phyloP scores from a whole-genome alignment of 2,113 vertebrate genomes.

The Saguinus imperator region DNA sequence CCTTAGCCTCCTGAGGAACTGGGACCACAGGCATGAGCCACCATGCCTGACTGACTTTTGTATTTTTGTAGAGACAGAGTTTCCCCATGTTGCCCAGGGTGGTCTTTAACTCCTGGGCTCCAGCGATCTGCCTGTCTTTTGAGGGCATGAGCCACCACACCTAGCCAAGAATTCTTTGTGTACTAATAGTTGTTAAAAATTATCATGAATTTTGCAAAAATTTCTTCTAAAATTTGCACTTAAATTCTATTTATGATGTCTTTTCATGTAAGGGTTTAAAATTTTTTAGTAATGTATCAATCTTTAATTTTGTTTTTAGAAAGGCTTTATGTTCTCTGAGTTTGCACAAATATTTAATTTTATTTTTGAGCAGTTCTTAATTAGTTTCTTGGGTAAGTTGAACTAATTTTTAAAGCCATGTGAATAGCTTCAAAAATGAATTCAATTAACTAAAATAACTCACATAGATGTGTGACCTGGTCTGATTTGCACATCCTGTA shows the following conservation, averaged over 20 bases:
- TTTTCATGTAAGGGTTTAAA: background rate
- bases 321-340: background rate
- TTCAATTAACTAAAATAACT: background rate
- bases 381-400: background rate
- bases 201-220: background rate
- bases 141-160: no score
- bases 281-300: background rate
- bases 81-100: no score
- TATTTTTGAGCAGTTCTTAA: conserved; percentile 25
- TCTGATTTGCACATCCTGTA: background rate
- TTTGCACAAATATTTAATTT: background rate
- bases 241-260: background rate
- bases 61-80: no score
- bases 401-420: background rate
- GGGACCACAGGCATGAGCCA: no score
- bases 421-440: background rate
- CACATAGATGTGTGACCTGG: background rate
- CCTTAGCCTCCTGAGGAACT: no score
- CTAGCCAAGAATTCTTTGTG: background rate
- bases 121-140: no score
- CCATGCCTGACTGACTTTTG: no score
- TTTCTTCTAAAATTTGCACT: background rate
- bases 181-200: background rate
- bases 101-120: no score
- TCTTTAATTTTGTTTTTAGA: background rate